Evolutionary conservation across 2,797 vertebrate species (phyloP), one percentile per base, ranked within the genome.

Genomic region (Argyrosomus regius): DNA sequence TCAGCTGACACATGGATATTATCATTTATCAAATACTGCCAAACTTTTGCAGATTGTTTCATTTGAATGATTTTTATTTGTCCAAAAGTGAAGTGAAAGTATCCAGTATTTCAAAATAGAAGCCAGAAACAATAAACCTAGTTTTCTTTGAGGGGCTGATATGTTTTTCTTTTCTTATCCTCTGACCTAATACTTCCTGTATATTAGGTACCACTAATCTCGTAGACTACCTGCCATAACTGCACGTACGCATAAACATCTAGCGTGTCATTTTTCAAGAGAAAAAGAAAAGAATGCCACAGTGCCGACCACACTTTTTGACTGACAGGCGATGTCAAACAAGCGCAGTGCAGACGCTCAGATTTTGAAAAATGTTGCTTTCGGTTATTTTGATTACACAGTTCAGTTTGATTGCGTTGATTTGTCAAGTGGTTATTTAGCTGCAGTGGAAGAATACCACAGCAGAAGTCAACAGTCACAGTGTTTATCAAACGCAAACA

Each of bases 401-500:
- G 20, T 49, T 54, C 26, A 26, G 46, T 62, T 39, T 68, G 49
- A 68, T 69, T 78, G 71, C 11, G 1, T 58, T 69, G 73, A 68
- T 28, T 52, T 80, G 68, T 46, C 24, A 65, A 46, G 70, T 66
- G 28, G 63, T 68, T 63, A 49, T 80, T 80, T 75, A 54, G 46
- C 74, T 77, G 45, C 53, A n/a, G 53, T 10, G 56, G 20, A 62
- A 69, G 45, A 82, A 73, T 31, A 62, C 66, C 77, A 81, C 80
- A 77, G 58, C 49, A 68, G 14, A 68, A 43, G 39, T 50, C 57
- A 12, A 57, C 72, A 85, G 82, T 82, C 76, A 82, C 35, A 68
- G 81, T 65, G 75, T 84, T 85, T 77, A 76, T 81, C 86, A 84
- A 71, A 88, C 22, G 64, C 35, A 82, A 78, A 67, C 69, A 75